Percentiles rank a stretch among this genome's conserved stretches.
Conservation (phyloP, 2,113 vertebrate species). For the Gambusia holbrooki region DNA sequence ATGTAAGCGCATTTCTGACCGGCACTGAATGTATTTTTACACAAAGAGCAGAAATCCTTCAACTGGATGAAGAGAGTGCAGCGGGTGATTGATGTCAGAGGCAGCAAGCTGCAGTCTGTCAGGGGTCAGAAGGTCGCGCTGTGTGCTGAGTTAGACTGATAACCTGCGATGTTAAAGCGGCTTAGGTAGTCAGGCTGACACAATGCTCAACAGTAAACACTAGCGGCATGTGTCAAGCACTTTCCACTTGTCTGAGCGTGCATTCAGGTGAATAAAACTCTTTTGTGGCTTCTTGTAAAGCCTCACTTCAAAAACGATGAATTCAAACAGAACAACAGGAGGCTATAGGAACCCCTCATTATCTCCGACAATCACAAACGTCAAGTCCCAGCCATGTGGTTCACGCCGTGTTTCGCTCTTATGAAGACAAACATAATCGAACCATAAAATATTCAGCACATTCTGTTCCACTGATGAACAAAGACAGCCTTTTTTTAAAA, state of each 20-base stretch:
- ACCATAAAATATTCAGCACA: no score
- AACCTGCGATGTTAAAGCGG: constrained; percentile 45
- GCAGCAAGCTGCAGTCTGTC: constrained; percentile 29
- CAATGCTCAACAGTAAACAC: constrained; percentile 34
- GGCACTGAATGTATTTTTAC: not conserved
- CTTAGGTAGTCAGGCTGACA: constrained; percentile 36
- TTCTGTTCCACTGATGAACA: no score
- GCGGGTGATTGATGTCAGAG: constrained; percentile 39
- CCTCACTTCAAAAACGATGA: not conserved
- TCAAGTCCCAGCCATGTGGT: no score
- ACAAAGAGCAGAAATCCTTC: constrained; percentile 3
- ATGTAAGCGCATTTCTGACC: not conserved
- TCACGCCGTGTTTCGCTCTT: no score
- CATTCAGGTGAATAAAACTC: not conserved
- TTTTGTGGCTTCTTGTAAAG: not conserved
- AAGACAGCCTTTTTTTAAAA: no score
- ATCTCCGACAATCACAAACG: not conserved
- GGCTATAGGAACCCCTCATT: not conserved
- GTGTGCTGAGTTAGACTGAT: constrained; percentile 44
- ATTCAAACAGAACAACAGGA: not conserved
- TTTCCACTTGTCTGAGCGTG: constrained; percentile 40
- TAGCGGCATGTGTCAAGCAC: constrained; percentile 58
- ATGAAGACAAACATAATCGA: no score
- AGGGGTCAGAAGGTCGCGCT: constrained; percentile 44
- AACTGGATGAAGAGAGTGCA: constrained; percentile 4